A percentile compares a stretch with the other conserved stretches of the same genome.
Conservation (phyloP, 1,140 invertebrate genomes). For the Calosoma granatense region DNA sequence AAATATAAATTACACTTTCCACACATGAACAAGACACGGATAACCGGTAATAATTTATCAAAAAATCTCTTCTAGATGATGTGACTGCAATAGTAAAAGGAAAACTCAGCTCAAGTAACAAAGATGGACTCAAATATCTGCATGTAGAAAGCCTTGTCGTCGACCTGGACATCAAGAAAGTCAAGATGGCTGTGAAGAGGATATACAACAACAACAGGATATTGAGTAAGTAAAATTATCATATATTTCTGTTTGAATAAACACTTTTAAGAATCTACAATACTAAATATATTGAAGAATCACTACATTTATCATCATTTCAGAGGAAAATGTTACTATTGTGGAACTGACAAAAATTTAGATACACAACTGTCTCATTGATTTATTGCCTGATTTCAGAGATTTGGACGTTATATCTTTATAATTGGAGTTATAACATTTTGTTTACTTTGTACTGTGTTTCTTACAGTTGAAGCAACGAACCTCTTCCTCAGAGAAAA, state of each 20-base stretch:
- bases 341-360: too few species aligned
- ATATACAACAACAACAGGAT: slow-evolving; percentile 61
- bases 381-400: too few species aligned
- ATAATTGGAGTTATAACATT: too few species aligned
- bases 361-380: too few species aligned
- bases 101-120: slow-evolving; percentile 38
- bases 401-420: too few species aligned
- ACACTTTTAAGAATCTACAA: background rate
- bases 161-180: slow-evolving; percentile 50
- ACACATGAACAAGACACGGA: too few species aligned
- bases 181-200: slow-evolving; percentile 53
- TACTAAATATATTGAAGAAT: too few species aligned
- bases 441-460: too few species aligned
- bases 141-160: slow-evolving; percentile 52
- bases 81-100: slow-evolving; percentile 51
- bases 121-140: slow-evolving; percentile 42
- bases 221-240: slow-evolving; percentile 44
- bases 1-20: too few species aligned
- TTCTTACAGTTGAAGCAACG: slow-evolving; percentile 53
- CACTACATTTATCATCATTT: too few species aligned
- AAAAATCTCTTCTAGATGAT: slow-evolving; percentile 37
- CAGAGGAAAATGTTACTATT: too few species aligned
- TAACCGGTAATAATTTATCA: background rate
- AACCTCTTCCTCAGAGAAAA: slow-evolving; percentile 63
- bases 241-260: background rate